phyloP scores from a whole-genome alignment of 2,888 invertebrate species.

The Idaea dimidiata region DNA sequence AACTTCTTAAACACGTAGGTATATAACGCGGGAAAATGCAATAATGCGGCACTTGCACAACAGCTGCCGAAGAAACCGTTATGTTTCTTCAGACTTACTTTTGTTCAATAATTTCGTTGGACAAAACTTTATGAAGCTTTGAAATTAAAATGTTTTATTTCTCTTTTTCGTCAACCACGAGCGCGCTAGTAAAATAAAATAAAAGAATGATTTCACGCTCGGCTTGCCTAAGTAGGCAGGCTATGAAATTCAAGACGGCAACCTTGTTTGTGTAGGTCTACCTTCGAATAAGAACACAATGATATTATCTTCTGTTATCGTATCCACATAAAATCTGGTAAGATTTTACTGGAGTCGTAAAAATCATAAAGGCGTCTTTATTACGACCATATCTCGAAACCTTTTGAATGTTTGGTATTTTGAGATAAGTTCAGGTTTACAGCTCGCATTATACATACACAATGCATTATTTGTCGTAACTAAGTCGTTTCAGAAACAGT shows the following conservation, averaged over 20 bases:
- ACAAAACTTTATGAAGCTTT: neutral
- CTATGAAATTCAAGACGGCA: neutral
- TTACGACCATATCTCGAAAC: conserved; percentile 28
- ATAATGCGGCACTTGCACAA: neutral
- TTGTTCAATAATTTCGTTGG: conserved; percentile 8
- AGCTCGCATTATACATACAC: conserved; percentile 14
- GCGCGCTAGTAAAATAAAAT: neutral
- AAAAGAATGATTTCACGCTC: neutral
- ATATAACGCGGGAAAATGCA: neutral
- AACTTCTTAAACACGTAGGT: neutral
- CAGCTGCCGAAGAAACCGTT: neutral
- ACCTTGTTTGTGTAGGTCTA: neutral
- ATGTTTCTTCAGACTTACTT: neutral
- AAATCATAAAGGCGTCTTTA: conserved; percentile 38
- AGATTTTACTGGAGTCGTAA: conserved; percentile 36
- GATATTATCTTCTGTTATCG: conserved; percentile 32
- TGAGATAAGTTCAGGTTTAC: conserved; percentile 22
- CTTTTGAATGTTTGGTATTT: conserved; percentile 23
- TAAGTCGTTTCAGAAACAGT: conserved; percentile 1
- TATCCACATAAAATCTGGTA: conserved; percentile 35
- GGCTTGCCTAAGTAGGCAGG: conserved; percentile 1
- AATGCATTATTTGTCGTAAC: conserved; percentile 10
- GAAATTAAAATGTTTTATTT: neutral
- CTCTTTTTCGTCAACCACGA: neutral
- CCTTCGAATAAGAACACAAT: conserved; percentile 9